phyloP scores from a whole-genome alignment of 2,113 vertebrate genomes.

The Rhineura floridana region DNA sequence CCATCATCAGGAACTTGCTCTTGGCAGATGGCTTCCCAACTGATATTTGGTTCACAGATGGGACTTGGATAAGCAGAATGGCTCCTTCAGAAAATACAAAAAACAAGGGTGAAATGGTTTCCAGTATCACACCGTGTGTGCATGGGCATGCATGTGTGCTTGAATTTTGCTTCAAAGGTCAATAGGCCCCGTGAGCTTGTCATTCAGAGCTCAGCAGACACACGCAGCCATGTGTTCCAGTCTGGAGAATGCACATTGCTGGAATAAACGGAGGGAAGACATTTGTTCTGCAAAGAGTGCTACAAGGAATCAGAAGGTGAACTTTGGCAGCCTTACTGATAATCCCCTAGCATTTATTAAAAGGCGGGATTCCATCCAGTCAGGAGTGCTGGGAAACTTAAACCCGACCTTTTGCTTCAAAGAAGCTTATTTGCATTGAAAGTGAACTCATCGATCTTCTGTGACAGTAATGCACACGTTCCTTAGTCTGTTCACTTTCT shows the following conservation, averaged over 20 bases:
- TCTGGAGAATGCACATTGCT: conserved; percentile 5
- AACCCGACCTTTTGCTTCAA: conserved; percentile 27
- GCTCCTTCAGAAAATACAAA: conserved; percentile 46
- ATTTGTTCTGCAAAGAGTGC: not conserved
- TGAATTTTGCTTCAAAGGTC: not conserved
- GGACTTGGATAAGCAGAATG: conserved; percentile 60
- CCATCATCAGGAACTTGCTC: conserved; percentile 68
- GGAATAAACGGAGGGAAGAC: not conserved
- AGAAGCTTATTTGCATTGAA: not conserved
- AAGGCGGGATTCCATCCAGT: conserved; percentile 1
- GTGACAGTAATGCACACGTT: not conserved
- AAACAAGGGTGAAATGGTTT: conserved; percentile 4
- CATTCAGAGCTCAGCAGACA: conserved; percentile 21
- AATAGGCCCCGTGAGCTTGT: not conserved
- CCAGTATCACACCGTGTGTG: conserved; percentile 19
- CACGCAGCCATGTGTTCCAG: not conserved
- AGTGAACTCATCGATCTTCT: not conserved
- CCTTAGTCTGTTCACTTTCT: not conserved
- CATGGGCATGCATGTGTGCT: not conserved
- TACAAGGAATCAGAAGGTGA: not conserved
- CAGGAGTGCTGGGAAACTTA: not conserved
- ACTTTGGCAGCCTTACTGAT: conserved; percentile 17
- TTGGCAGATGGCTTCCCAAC: conserved; percentile 74
- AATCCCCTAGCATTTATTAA: not conserved
- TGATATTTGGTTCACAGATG: conserved; percentile 71